phyloP scores from a whole-genome alignment of 1,140 invertebrate genomes.

The Eueides isabella region DNA sequence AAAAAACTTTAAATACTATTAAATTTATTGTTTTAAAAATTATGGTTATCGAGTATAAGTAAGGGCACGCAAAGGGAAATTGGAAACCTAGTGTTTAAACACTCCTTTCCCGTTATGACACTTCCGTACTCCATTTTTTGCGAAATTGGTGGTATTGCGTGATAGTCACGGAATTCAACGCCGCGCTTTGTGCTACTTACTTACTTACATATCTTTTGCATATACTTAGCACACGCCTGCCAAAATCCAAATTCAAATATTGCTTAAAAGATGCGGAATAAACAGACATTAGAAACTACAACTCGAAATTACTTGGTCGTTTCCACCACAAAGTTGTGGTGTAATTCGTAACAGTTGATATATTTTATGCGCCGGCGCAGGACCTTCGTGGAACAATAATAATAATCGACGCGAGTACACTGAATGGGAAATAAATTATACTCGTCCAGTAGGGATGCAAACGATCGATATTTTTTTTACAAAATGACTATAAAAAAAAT shows the following conservation, averaged over 20 bases:
- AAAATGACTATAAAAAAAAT: neutral
- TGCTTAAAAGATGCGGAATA: neutral
- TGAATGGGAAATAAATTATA: conserved; percentile 79
- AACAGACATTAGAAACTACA: conserved; percentile 3
- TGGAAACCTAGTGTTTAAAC: too few relatives aligned
- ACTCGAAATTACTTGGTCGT: conserved; percentile 17
- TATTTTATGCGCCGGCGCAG: conserved; percentile 57
- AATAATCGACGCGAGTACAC: conserved; percentile 70
- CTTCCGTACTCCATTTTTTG: too few relatives aligned
- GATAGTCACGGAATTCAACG: too few relatives aligned
- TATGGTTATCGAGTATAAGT: neutral
- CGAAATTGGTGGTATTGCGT: too few relatives aligned
- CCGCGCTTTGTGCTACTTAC: too few relatives aligned
- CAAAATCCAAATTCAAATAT: too few relatives aligned
- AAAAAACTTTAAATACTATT: neutral
- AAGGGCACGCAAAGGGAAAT: too few relatives aligned
- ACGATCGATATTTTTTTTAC: conserved; percentile 8
- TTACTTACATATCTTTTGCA: too few relatives aligned
- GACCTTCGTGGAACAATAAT: conserved; percentile 73
- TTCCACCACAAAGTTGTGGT: conserved; percentile 24
- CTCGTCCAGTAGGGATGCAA: conserved; percentile 51
- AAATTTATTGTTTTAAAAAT: neutral
- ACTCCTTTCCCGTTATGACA: too few relatives aligned
- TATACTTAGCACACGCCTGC: too few relatives aligned
- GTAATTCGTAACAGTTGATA: conserved; percentile 49